Evolutionary conservation across 2,113 vertebrate genomes (phyloP), one percentile per base, ranked within the genome.

Genomic region (Daboia siamensis): DNA sequence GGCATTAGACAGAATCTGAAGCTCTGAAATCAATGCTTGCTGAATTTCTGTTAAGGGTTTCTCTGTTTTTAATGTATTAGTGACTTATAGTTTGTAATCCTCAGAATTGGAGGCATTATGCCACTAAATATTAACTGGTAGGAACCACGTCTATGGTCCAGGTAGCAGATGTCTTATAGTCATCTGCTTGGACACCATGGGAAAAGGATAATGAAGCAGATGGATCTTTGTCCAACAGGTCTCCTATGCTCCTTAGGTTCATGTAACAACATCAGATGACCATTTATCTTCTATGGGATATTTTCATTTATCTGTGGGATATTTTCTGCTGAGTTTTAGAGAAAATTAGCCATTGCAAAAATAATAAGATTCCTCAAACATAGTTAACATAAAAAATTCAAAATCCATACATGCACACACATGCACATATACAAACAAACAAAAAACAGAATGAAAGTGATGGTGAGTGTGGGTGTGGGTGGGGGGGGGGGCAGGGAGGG

Each of bases 301-400:
- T 44, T 44, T 44, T 44, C 44, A 44, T 44, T 44, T 23, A 86
- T 4, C 87, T 89, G 44, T 33, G 48, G 57, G 12, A 29, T 4
- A 89, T 26, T 48, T 29, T 61, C 23, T 15, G 23, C 13, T 54
- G 54, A 54, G 54, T 54, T 11, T 54, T 13, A 54, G 44, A 24
- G 12, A 64, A 23, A 24, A 69, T 51, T 56, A 26, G 0, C 20
- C 20, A 80, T 46, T 91, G 24, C 17, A 20, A 13, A 1, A 11
- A 0, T 48, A 51, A 46, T 44, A 57, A 6, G 55, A n/a, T 87
- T 86, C 64, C 59, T 85, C n/a, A n/a, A n/a, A n/a, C 1, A 0
- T 86, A 12, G n/a, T 56, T 46, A 56, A 44, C 7, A 3, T 54
- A 80, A 93, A 5, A 29, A 87, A 69, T 69, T 3, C 44, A 87